Evolutionary conservation across 1,140 invertebrate genomes (phyloP).

Genomic region (Nephila pilipes): DNA sequence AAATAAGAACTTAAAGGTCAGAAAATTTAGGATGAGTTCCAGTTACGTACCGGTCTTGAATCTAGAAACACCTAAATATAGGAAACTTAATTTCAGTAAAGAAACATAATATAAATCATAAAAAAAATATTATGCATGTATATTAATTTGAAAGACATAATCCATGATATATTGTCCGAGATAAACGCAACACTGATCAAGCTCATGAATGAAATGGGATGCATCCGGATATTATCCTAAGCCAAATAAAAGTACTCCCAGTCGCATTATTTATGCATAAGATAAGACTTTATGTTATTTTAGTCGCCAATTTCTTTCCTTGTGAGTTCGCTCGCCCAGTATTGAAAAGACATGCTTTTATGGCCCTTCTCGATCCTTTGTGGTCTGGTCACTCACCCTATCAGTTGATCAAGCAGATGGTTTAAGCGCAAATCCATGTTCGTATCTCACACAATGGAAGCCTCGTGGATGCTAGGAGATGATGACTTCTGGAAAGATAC

Average conservation of each 20-base stretch:
- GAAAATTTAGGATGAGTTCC: no score
- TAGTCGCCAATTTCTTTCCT: background rate
- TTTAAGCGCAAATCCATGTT: background rate
- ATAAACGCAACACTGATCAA: no score
- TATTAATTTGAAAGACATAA: no score
- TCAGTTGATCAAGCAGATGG: background rate
- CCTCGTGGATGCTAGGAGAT: background rate
- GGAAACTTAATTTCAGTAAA: no score
- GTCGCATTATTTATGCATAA: background rate
- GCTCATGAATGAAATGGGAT: background rate
- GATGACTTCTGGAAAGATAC: no score
- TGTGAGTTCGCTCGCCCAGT: background rate
- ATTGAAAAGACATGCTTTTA: background rate
- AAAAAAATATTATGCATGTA: no score
- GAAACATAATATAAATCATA: no score
- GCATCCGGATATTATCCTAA: background rate
- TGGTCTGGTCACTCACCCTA: background rate
- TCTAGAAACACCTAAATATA: no score
- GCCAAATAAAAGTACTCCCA: background rate
- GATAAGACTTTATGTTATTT: background rate
- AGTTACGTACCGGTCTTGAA: no score
- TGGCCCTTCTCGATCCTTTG: background rate
- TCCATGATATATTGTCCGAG: no score
- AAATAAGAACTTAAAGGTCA: no score
- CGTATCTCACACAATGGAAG: background rate